Evolutionary conservation across 2,888 invertebrate species (phyloP).

Genomic region (Agrochola lychnidis): DNA sequence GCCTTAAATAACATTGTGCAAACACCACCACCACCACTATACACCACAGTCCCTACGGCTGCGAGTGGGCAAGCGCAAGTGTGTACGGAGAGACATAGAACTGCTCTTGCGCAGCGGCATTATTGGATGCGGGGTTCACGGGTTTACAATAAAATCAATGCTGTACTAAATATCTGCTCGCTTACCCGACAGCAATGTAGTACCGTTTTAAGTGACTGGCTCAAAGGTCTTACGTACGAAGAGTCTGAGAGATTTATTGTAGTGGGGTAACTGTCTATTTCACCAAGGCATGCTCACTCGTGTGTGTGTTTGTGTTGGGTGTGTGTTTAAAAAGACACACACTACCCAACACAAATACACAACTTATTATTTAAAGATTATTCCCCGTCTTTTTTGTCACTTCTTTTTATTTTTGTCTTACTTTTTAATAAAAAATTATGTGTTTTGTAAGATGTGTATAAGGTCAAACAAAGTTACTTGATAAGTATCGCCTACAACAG

Average conservation of each 20-base stretch:
- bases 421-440: no score
- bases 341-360: not conserved
- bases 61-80: not conserved
- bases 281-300: not conserved
- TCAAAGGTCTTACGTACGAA: not conserved
- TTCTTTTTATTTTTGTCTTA: no score
- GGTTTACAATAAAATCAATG: not conserved
- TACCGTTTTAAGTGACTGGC: no score
- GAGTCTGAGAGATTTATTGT: not conserved
- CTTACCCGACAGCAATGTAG: not conserved
- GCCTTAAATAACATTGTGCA: conserved; percentile 9
- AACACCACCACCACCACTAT: not conserved
- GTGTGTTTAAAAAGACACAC: no score
- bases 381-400: no score
- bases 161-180: not conserved
- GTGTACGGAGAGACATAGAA: not conserved
- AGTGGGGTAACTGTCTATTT: not conserved
- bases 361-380: no score
- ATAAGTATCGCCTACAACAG: no score
- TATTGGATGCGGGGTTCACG: not conserved
- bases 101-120: conserved; percentile 1
- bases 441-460: no score
- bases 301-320: not conserved
- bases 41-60: not conserved
- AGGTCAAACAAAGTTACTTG: no score